These are phyloP conservation scores for Eilema sororculum DNA, from an alignment of 2,888 invertebrate genomes.

Conservation along the genomic window DNA sequence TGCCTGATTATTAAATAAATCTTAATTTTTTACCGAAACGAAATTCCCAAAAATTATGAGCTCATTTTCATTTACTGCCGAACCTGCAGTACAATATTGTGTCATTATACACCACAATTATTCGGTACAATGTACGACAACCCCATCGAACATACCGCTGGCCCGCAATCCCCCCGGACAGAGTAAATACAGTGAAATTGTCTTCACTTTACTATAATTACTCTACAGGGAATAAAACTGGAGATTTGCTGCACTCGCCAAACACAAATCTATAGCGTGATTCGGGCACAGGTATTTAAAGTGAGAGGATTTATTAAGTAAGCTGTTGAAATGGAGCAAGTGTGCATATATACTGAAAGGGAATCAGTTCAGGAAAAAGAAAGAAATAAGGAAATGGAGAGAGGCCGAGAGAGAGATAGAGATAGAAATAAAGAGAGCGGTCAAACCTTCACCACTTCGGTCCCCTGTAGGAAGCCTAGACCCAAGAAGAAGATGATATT, in stretches of 20 bases:
- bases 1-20: not conserved
- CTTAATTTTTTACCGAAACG: not conserved
- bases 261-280: not conserved
- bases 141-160: not conserved
- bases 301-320: not conserved
- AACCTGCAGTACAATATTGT: not conserved
- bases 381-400: no score
- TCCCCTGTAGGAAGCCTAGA: no score
- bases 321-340: not conserved
- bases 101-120: not conserved
- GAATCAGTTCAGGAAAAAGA: not conserved
- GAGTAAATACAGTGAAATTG: conserved; percentile 25
- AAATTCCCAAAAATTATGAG: not conserved
- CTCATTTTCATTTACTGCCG: not conserved
- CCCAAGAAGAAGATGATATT: no score
- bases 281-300: not conserved
- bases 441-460: no score
- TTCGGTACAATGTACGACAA: not conserved
- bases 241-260: conserved; percentile 22
- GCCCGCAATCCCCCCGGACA: conserved; percentile 10
- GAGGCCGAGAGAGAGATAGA: no score
- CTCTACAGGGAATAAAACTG: conserved; percentile 17
- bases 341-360: not conserved
- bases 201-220: conserved; percentile 32
- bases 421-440: no score